A percentile compares a stretch with the other conserved stretches of the same genome.
phyloP scores from a whole-genome alignment of 2,888 invertebrate species.

The Volucella inflata region DNA sequence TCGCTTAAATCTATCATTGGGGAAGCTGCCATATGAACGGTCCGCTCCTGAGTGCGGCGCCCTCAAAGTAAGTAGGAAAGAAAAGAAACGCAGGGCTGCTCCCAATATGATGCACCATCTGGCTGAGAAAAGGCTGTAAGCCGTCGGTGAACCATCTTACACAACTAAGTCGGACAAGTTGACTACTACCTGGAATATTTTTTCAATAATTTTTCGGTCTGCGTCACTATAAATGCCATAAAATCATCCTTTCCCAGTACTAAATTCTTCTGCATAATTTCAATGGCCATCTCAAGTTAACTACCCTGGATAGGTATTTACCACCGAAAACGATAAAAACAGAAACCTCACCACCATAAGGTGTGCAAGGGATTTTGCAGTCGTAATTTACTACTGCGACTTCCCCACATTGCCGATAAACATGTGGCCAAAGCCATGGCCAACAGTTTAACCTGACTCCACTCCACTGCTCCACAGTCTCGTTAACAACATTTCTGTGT shows the following conservation, averaged over 20 bases:
- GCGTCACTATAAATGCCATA: slow-evolving; percentile 5
- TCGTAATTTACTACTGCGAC: slow-evolving; percentile 41
- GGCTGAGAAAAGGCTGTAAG: too few species aligned
- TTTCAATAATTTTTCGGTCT: slow-evolving; percentile 9
- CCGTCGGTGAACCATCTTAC: too few species aligned
- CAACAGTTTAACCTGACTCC: neutral
- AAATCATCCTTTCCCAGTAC: neutral
- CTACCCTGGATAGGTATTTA: slow-evolving; percentile 7
- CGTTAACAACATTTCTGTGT: slow-evolving; percentile 52
- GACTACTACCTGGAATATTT: too few species aligned
- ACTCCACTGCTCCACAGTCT: slow-evolving; percentile 23
- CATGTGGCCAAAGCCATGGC: slow-evolving; percentile 2
- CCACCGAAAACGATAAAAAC: neutral
- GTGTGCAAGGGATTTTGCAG: slow-evolving; percentile 42
- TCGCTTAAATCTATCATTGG: too few species aligned
- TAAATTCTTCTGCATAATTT: slow-evolving; percentile 32
- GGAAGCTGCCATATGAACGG: too few species aligned
- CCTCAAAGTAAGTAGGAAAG: too few species aligned
- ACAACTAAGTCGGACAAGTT: too few species aligned
- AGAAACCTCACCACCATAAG: neutral
- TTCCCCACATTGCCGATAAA: slow-evolving; percentile 29
- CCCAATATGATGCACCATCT: too few species aligned
- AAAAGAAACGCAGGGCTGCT: too few species aligned
- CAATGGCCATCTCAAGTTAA: slow-evolving; percentile 13
- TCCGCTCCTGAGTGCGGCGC: too few species aligned